Base-by-base conservation (phyloP, 2,113 vertebrate species). In the Noctilio leporinus region DNA sequence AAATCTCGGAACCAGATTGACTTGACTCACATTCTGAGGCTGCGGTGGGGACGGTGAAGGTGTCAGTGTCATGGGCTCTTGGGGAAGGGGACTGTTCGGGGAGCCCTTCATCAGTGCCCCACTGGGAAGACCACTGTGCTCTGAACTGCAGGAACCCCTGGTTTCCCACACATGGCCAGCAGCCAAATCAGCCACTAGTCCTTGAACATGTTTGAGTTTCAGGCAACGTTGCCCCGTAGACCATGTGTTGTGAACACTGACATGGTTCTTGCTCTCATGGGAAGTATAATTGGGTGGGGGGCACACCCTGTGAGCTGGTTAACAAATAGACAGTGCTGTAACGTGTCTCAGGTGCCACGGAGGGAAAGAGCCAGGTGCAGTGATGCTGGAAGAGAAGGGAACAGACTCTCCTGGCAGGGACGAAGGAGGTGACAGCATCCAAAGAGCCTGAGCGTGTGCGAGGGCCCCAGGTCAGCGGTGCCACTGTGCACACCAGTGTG, bases 181-280 rank as follows among this genome's bases (percentile, higher is more conserved):
- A 11, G 78, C 38, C 40, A 10, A 2, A 10, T 33, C 78, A 20
- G 3, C 2, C 28, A 20, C 20, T 6, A 35, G 40, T 55, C 51
- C 5, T 24, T 4, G n/a, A 17, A 7, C 24, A 10, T 12, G 33
- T n/a, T 19, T 51, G 28, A 22, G 30, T 10, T 51, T 47, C 11
- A 11, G 30, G 20, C 17, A 22, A 10, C 73, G 51, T 19, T 51
- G 30, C 55, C 3, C 22, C 1, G 55, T 11, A 12, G 55, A 20
- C 38, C 0, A 1, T 1, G 28, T 2, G 3, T 14, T 11, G 17
- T 20, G 55, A 59, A 12, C 38, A 14, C 55, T 1, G 55, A 7
- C 11, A 26, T 12, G 38, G 35, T 28, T 75, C 77, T 57, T 30
- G 77, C 55, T 28, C 9, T 30, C 53, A 19, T 30, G 35, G 77